Base-by-base conservation (phyloP, 1,140 invertebrate genomes). In the Drosophila navojoa region DNA sequence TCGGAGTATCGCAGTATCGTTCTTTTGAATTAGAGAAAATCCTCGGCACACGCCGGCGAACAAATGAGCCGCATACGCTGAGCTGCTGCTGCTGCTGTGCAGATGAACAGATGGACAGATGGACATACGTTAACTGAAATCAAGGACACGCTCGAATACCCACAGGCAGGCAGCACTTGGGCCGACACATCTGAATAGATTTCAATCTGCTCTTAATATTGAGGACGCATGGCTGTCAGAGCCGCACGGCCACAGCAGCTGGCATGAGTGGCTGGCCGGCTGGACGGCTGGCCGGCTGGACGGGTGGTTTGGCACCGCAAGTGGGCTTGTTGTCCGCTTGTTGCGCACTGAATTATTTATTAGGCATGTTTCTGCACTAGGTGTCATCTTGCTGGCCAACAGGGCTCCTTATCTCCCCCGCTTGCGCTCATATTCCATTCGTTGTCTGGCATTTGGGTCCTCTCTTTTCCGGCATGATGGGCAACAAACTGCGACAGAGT, bases 261-360 rank as follows among this genome's bases (percentile, higher is more conserved):
- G 40, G 35, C 9, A 4, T 15, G 35, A 42, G 29, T 22, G 59
- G 62, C 7, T 44, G 35, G 35, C 6, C 9, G 32, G 27, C 1
- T 5, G 27, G 27, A 29, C 5, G 27, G 27, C 27, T 29, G 15
- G 42, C 19, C 4, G 19, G 67, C 10, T n/a, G 50, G 40, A 27
- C 60, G 27, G 47, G 40, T 19, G 19, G 38, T 40, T 19, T 44
- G 58, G 60, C 50, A 59, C 52, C 63, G 60, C 81, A 86, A 86
- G 81, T 79, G 69, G 71, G 82, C 81, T 82, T 86, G 82, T 86
- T 86, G 82, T 87, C 73, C 79, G 84, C 84, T 87, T 87, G 84
- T 89, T 87, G 84, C 76, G 70, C 84, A 73, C 76, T 87, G 84
- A 87, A 87, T 87, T 89, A 87, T 87, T 87, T 87, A 87, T 87